phyloP scores from a whole-genome alignment of 2,113 vertebrate species.

The Plestiodon gilberti region DNA sequence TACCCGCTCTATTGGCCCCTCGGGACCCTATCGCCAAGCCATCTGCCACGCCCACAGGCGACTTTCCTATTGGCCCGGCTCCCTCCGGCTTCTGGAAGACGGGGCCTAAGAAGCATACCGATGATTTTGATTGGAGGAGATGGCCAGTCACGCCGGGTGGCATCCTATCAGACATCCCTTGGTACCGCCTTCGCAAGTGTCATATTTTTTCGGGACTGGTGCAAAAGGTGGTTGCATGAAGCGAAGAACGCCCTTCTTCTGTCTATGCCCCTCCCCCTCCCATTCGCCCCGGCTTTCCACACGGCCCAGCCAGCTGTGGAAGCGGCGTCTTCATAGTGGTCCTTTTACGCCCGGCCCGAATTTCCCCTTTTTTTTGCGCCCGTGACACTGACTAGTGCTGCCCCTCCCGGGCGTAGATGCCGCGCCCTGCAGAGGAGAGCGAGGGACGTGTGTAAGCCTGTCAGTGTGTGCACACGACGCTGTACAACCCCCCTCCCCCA shows the following conservation, averaged over 20 bases:
- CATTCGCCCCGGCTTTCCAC: too few relatives aligned
- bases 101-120: constrained; percentile 24
- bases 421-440: background rate
- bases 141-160: background rate
- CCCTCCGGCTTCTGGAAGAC: background rate
- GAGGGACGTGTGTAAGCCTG: background rate
- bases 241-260: background rate
- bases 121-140: constrained; percentile 6
- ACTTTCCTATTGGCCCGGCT: constrained; percentile 45
- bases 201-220: constrained; percentile 30
- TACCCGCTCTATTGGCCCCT: constrained; percentile 48
- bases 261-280: background rate
- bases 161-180: background rate
- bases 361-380: background rate
- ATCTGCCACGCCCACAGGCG: constrained; percentile 12
- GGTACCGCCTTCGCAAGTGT: background rate
- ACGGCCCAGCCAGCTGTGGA: too few relatives aligned
- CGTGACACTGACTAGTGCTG: background rate
- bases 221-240: constrained; percentile 39
- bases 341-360: background rate
- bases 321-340: constrained; percentile 21
- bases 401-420: background rate
- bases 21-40: constrained; percentile 39
- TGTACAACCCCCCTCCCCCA: background rate
- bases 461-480: background rate